phyloP scores from a whole-genome alignment of 2,113 vertebrate species.

The Diadophis punctatus region DNA sequence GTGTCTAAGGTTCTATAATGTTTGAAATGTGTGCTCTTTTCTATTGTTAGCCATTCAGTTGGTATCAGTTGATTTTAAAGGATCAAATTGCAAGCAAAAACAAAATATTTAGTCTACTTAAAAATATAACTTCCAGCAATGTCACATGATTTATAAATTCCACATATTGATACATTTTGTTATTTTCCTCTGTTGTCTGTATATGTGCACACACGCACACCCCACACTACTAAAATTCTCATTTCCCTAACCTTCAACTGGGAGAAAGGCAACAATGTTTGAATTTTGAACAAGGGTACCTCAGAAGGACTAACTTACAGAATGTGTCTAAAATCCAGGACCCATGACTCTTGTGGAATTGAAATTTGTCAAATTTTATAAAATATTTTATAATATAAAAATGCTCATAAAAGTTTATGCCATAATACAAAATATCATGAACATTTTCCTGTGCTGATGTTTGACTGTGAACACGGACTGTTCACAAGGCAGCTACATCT shows the following conservation, averaged over 20 bases:
- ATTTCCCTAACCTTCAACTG: neutral
- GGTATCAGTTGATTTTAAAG: neutral
- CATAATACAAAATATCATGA: neutral
- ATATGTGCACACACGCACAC: neutral
- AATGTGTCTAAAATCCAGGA: neutral
- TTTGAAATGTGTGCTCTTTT: neutral
- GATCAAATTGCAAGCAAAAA: neutral
- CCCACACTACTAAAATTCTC: neutral
- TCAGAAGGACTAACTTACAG: neutral
- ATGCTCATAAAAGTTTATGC: neutral
- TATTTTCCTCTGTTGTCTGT: neutral
- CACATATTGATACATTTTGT: neutral
- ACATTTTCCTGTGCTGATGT: neutral
- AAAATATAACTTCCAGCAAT: neutral
- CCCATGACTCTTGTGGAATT: neutral
- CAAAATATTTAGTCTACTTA: neutral
- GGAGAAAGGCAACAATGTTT: neutral
- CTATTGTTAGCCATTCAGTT: neutral
- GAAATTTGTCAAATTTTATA: neutral
- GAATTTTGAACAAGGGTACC: neutral
- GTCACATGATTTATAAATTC: neutral
- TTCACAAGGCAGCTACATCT: neutral
- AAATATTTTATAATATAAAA: neutral
- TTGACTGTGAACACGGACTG: neutral
- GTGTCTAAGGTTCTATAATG: neutral